phyloP scores from a whole-genome alignment of 2,888 invertebrate genomes.

The Mythimna lalbum region DNA sequence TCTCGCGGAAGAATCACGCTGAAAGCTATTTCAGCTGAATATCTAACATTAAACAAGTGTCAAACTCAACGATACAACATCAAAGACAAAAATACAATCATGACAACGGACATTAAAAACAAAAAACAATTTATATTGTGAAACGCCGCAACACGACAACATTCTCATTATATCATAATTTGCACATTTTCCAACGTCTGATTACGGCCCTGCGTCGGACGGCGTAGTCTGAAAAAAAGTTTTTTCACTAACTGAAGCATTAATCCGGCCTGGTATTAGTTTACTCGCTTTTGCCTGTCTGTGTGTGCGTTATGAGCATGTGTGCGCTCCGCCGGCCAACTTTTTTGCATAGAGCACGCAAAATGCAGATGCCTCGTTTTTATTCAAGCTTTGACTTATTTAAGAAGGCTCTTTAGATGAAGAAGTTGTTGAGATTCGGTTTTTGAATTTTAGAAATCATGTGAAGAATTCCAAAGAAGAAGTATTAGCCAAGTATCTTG shows the following conservation, averaged over 20 bases:
- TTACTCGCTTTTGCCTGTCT: constrained; percentile 87
- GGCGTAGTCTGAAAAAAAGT: constrained; percentile 90
- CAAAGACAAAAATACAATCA: constrained; percentile 12
- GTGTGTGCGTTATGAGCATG: constrained; percentile 78
- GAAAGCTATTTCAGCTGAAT: too few relatives aligned
- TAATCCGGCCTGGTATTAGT: constrained; percentile 91
- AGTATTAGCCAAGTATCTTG: neutral
- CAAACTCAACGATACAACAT: constrained; percentile 11
- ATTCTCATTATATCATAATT: constrained; percentile 64
- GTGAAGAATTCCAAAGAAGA: neutral
- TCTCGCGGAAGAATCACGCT: neutral
- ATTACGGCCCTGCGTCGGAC: constrained; percentile 86
- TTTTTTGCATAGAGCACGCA: constrained; percentile 84
- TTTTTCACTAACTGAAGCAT: constrained; percentile 91
- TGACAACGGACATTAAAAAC: constrained; percentile 12
- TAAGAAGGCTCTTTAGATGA: constrained; percentile 1
- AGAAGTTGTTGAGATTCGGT: too few relatives aligned
- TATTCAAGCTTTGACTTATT: constrained; percentile 13
- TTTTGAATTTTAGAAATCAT: neutral
- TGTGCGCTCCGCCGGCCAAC: constrained; percentile 86
- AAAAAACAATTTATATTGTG: constrained; percentile 17
- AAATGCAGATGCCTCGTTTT: constrained; percentile 72
- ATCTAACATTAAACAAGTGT: neutral
- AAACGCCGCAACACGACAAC: constrained; percentile 28
- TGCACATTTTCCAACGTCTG: constrained; percentile 67